Base-by-base conservation (phyloP, 2,888 invertebrate genomes). In the Sesia apiformis region DNA sequence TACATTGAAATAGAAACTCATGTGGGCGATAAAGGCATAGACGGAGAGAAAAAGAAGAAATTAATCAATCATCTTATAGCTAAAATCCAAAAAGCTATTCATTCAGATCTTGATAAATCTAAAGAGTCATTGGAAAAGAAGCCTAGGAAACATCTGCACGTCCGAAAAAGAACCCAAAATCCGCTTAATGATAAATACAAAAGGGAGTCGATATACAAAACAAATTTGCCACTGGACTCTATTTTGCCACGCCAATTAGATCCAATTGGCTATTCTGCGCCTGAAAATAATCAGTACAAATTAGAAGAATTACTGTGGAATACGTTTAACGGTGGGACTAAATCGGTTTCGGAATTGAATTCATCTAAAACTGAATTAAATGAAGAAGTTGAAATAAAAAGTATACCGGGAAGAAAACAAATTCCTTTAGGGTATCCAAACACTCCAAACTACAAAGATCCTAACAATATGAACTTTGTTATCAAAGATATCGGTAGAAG, bases 1-100 rank as follows among this genome's bases (percentile, higher is more conserved):
- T 85, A 72, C 43, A 80, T 89, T 2, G 87, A 88, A 77, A 88
- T 89, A 3, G 85, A 89, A 77, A 86, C 88, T 4, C 86, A 87
- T 63, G 82, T 84, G 52, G 78, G 85, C 55, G 78, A 81, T 46
- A 83, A 81, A 66, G 82, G 84, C 0, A 57, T 75, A 52, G 80
- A 79, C 65, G 83, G 81, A 0, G 81, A 83, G 52, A 82, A 77
- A 56, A 84, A 81, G 62, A 82, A 81, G 57, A 82, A 83, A 58
- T 55, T 87, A 0, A 76, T 88, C 4, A 71, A 65, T 57, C 72
- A 63, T 53, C 63, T 89, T 0, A 77, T 89, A 46, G 69, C 80
- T 4, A 89, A 85, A 68, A 89, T 89, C 61, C 74, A 82, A 63
- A 77, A 76, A 50, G 88, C 86, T 0, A 74, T 88, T 56, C 71